Evolutionary conservation across 1,140 invertebrate genomes (phyloP), one percentile per base, ranked within the genome.

Genomic region (Tetramorium alpestre): DNA sequence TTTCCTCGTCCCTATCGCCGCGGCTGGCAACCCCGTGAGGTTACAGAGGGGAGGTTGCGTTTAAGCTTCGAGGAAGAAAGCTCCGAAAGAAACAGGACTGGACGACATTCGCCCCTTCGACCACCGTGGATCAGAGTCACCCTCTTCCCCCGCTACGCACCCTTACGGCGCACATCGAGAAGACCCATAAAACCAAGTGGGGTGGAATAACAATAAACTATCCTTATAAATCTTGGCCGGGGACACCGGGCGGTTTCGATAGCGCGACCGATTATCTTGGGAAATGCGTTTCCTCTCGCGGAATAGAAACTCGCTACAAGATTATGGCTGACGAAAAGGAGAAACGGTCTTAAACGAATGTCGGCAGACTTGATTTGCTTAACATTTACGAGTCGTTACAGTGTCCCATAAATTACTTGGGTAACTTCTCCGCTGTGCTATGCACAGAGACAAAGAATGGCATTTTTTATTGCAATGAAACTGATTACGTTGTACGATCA

Each of bases 141-240:
- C 84, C 51, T 8, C 65, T 67, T 49, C 82, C 86, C 75, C 49
- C 60, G 4, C 65, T 87, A 81, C 77, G 86, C 85, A 84, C 84
- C 91, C 91, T 93, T 91, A 91, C 91, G 91, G 91, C 73, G 86
- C 87, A 65, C 82, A 70, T 88, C 87, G 91, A 91, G 88, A 90
- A 91, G 92, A 89, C 90, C 93, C 92, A 93, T 94, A 94, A 94
- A 94, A 94, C 92, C 92, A 94, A 94, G 93, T 93, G 91, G 92
- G 90, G 92, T 92, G 90, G 93, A 94, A 94, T 94, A 94, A 94
- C 94, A 94, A 94, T 94, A 94, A 94, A 94, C 93, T 94, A 94
- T 94, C 93, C 93, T 85, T 90, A 94, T 94, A 94, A 94, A 94
- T 94, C 93, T 93, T 92, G 78, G 78, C 81, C 88, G 91, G 90